Evolutionary conservation across 2,888 invertebrate species (phyloP).

Genomic region (Amiota minor): DNA sequence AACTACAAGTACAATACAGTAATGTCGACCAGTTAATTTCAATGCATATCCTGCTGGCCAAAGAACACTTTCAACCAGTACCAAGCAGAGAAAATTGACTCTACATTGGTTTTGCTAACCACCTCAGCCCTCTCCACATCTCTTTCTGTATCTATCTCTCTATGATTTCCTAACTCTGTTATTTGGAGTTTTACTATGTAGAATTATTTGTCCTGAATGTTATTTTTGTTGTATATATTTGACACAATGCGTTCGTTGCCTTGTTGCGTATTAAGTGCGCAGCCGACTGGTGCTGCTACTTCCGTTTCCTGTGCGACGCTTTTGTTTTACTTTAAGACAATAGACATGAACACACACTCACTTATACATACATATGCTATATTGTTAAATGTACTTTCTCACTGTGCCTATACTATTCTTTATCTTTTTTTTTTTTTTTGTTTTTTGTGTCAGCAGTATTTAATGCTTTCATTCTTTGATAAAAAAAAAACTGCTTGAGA

Average conservation of each 20-base stretch:
- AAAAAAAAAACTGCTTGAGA: neutral
- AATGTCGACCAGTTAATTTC: neutral
- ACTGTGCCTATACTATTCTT: neutral
- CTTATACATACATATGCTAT: neutral
- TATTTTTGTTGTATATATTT: too few relatives aligned
- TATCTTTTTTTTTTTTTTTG: too few relatives aligned
- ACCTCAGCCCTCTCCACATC: neutral
- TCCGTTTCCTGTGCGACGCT: slow-evolving; percentile 7
- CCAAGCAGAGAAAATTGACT: neutral
- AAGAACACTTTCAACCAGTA: neutral
- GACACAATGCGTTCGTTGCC: neutral
- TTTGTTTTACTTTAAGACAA: neutral
- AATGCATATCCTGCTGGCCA: slow-evolving; percentile 11
- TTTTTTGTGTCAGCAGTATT: too few relatives aligned
- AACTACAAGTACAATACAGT: neutral
- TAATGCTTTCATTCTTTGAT: neutral
- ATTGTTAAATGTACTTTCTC: neutral
- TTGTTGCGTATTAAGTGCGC: slow-evolving; percentile 5
- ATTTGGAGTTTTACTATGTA: too few relatives aligned
- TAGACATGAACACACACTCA: too few relatives aligned
- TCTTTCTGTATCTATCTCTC: neutral
- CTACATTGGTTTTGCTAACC: neutral
- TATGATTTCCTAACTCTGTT: neutral
- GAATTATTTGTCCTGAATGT: too few relatives aligned
- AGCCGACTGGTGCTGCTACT: neutral